Evolutionary conservation across 2,113 vertebrate genomes (phyloP).

Genomic region (Panurus biarmicus): DNA sequence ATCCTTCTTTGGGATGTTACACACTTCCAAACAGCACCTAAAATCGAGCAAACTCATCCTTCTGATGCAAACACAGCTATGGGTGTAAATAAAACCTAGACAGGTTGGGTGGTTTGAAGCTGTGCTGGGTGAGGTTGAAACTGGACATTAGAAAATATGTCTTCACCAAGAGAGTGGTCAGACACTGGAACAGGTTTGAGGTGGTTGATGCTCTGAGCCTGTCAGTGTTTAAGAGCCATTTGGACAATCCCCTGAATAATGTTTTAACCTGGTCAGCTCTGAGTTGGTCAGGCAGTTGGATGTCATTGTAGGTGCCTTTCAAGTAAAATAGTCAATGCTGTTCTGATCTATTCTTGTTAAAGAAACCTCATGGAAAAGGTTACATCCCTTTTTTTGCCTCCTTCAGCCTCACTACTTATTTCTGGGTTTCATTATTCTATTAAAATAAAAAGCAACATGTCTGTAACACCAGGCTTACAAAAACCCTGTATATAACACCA

Average conservation of each 20-base stretch:
- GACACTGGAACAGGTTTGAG: neutral
- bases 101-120: neutral
- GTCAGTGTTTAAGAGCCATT: neutral
- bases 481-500: neutral
- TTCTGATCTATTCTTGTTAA: neutral
- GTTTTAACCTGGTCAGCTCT: neutral
- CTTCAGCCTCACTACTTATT: neutral
- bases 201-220: neutral
- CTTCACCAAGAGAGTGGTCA: neutral
- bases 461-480: neutral
- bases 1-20: neutral
- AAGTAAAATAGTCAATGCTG: neutral
- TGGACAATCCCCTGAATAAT: neutral
- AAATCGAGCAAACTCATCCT: neutral
- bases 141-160: neutral
- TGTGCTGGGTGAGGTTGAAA: neutral
- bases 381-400: neutral
- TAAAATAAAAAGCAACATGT: neutral
- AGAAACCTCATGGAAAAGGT: neutral
- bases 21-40: neutral
- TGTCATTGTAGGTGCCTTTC: neutral
- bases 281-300: neutral
- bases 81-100: neutral
- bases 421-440: neutral
- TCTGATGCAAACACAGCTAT: neutral